Conservation (phyloP, 1,140 invertebrate species). For the Cotesia typhae region DNA sequence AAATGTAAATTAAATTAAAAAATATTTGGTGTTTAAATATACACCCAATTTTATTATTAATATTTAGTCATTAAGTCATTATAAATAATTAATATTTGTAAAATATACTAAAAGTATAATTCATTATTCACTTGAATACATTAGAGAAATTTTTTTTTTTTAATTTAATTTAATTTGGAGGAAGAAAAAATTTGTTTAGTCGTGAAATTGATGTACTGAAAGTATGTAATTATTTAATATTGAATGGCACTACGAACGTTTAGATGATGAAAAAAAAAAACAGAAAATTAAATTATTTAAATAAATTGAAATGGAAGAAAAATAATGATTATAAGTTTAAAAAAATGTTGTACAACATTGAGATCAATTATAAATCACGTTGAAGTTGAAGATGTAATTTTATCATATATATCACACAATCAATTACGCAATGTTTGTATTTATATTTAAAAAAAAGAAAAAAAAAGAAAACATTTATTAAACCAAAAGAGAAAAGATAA, state of each 20-base stretch:
- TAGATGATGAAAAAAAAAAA: not conserved
- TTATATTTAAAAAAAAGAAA: slow-evolving; percentile 5
- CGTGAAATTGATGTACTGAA: not conserved
- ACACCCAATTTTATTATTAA: too few relatives aligned
- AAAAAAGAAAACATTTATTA: not conserved
- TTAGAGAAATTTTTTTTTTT: too few relatives aligned
- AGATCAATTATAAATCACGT: slow-evolving; percentile 27
- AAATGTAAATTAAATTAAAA: too few relatives aligned
- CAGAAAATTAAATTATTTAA: not conserved
- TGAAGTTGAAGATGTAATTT: slow-evolving; percentile 28
- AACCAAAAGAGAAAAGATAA: not conserved
- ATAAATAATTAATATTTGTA: too few relatives aligned
- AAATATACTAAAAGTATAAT: too few relatives aligned
- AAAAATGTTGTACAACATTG: not conserved
- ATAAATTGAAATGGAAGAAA: not conserved
- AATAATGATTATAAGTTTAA: not conserved
- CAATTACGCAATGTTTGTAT: slow-evolving; percentile 5
- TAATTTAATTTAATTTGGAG: not conserved
- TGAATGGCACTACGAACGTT: slow-evolving; percentile 8
- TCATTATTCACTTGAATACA: too few relatives aligned
- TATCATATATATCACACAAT: slow-evolving; percentile 17
- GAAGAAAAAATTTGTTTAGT: not conserved
- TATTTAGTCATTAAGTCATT: too few relatives aligned
- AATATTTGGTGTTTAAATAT: too few relatives aligned
- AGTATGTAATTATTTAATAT: slow-evolving; percentile 2